Conservation (phyloP, 2,888 invertebrate genomes). For the Mesorhabditis sp. region DNA sequence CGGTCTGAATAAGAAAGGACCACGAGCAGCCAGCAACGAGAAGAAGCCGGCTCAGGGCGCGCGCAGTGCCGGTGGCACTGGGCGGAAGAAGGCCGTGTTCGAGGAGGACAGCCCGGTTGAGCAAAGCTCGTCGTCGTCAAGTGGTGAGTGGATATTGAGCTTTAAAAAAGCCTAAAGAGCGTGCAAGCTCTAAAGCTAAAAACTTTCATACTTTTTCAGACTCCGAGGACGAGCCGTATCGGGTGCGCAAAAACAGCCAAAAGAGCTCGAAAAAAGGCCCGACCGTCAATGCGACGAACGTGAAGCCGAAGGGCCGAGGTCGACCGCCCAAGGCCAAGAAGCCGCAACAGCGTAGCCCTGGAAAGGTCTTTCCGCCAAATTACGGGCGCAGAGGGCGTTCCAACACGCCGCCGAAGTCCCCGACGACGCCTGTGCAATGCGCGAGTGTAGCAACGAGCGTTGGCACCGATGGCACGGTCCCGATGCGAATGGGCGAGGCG, state of each 20-base stretch:
- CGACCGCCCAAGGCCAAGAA: not conserved
- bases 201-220: not conserved
- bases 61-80: constrained; percentile 1
- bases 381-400: not conserved
- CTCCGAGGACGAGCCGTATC: constrained; percentile 2
- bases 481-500: not conserved
- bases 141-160: not conserved
- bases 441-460: not conserved
- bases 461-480: not conserved
- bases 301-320: too few species aligned
- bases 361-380: not conserved
- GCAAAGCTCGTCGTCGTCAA: not conserved
- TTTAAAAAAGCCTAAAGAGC: not conserved
- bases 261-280: not conserved
- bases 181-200: not conserved
- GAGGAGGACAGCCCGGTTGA: not conserved
- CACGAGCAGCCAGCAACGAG: not conserved
- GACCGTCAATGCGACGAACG: not conserved
- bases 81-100: not conserved
- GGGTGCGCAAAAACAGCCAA: not conserved
- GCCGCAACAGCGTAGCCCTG: not conserved
- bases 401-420: not conserved
- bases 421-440: not conserved
- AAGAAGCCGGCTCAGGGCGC: not conserved
- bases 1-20: not conserved